Conservation (phyloP, 2,888 invertebrate genomes). For the Polyommatus iphigenia region DNA sequence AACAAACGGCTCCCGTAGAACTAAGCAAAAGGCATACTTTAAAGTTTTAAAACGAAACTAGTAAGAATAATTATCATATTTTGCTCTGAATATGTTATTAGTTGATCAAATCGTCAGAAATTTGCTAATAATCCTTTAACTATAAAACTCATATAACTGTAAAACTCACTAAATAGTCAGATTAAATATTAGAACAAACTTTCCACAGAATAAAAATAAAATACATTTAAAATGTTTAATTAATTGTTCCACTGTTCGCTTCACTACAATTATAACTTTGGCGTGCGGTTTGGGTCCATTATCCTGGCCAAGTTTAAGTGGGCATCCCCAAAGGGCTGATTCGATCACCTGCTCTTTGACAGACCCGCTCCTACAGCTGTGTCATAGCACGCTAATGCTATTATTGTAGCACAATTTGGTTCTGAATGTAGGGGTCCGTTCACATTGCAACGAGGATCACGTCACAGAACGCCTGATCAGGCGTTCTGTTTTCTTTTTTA, state of each 20-base stretch:
- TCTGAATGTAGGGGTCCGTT: not conserved
- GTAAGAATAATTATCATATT: too few relatives aligned
- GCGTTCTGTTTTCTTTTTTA: too few relatives aligned
- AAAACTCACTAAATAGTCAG: too few relatives aligned
- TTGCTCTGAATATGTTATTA: too few relatives aligned
- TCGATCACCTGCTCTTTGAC: constrained; percentile 69
- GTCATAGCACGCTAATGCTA: not conserved
- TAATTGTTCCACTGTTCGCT: not conserved
- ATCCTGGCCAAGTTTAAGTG: constrained; percentile 69
- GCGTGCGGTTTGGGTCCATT: constrained; percentile 59
- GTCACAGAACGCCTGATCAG: too few relatives aligned
- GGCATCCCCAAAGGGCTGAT: constrained; percentile 55
- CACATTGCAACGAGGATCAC: too few relatives aligned
- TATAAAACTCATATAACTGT: too few relatives aligned
- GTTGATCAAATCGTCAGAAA: too few relatives aligned
- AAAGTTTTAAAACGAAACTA: too few relatives aligned
- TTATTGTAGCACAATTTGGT: not conserved
- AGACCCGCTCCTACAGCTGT: constrained; percentile 34
- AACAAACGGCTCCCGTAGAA: too few relatives aligned
- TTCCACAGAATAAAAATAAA: not conserved
- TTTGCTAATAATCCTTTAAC: too few relatives aligned
- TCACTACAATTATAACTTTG: constrained; percentile 42
- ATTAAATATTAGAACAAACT: not conserved
- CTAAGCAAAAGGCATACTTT: too few relatives aligned
- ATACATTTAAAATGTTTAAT: not conserved